Evolutionary conservation across 2,888 invertebrate species (phyloP), one percentile per base, ranked within the genome.

Genomic region (Quadroppia sp.): DNA sequence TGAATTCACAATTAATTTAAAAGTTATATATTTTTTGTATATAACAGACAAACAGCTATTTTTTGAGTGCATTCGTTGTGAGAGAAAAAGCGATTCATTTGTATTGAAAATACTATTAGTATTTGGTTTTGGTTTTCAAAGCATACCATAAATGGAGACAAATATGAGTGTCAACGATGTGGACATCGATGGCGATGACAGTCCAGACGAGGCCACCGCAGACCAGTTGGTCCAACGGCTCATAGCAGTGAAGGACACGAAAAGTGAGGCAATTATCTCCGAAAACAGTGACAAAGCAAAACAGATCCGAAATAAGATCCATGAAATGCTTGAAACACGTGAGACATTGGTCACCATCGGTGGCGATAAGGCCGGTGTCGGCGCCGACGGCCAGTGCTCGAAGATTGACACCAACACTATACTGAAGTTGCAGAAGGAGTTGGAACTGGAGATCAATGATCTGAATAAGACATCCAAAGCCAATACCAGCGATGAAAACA

Each of bases 231-330:
- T 67, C 13, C 36, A 42, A 20, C 40, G 42, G 32, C 9, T 67
- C 23, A 67, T 67, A 3, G 40, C 32, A 40, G 42, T 11, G 2
- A 67, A 42, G 23, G 67, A 67, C 42, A 2, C 36, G 6, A 67
- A 42, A 42, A 23, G 67, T 23, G 67, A 67, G 23, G 23, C 40
- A 67, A 40, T 77, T 13, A 75, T 77, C 59, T 56, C 42, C 50
- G 64, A 71, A 9, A 76, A 76, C 71, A 77, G 77, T 50, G 59
- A 71, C 20, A 72, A 73, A 50, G 76, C 77, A 13, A 71, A 74
- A 36, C 74, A 70, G 11, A 74, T 77, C 23, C 75, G 73, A 36
- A 42, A 77, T 28, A 72, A 74, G 11, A 77, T 77, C 20, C 50
- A 71, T 13, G 76, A 77, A 36, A 74, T 76, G 17, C 48, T 77